A percentile compares a stretch with the other conserved stretches of the same genome.
These are phyloP conservation scores for Athrips mouffetella DNA, from an alignment of 2,888 invertebrate genomes.

Conservation along the genomic window DNA sequence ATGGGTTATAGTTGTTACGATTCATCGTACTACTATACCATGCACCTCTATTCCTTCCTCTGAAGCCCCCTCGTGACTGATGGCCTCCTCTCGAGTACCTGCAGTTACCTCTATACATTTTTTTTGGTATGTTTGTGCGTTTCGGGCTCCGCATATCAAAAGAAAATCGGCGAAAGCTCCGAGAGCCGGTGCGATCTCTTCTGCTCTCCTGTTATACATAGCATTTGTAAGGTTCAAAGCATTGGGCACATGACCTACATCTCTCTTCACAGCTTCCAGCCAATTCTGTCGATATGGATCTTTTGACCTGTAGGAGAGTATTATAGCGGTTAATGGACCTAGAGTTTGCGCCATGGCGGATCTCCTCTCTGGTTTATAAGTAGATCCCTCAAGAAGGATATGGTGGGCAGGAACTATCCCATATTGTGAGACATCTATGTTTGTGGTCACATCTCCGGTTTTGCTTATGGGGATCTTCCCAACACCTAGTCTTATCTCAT, in stretches of 20 bases:
- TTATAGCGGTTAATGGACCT: conserved; percentile 10
- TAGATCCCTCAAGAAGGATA: conserved; percentile 9
- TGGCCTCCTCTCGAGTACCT: too few species aligned
- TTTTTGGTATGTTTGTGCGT: too few species aligned
- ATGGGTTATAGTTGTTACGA: too few species aligned
- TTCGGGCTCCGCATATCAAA: conserved; percentile 6
- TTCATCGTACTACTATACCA: too few species aligned
- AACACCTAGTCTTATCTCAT: conserved; percentile 3
- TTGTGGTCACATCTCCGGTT: conserved; percentile 2
- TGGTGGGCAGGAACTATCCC: conserved; percentile 13
- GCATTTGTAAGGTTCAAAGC: not conserved
- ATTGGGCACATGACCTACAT: conserved; percentile 10
- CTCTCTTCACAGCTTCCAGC: conserved; percentile 14
- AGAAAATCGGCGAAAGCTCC: conserved; percentile 11
- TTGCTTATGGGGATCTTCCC: not conserved
- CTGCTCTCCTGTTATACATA: conserved; percentile 9
- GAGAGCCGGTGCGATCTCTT: conserved; percentile 13
- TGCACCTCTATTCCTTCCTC: too few species aligned
- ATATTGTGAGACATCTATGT: conserved; percentile 9
- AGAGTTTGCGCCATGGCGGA: conserved; percentile 16
- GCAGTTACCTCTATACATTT: too few species aligned
- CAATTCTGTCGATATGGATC: conserved; percentile 14
- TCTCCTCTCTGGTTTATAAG: conserved; percentile 15
- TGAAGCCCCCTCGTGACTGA: too few species aligned
- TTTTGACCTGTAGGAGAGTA: conserved; percentile 1